phyloP scores from a whole-genome alignment of 2,888 invertebrate genomes.

The Dolomedes plantarius region DNA sequence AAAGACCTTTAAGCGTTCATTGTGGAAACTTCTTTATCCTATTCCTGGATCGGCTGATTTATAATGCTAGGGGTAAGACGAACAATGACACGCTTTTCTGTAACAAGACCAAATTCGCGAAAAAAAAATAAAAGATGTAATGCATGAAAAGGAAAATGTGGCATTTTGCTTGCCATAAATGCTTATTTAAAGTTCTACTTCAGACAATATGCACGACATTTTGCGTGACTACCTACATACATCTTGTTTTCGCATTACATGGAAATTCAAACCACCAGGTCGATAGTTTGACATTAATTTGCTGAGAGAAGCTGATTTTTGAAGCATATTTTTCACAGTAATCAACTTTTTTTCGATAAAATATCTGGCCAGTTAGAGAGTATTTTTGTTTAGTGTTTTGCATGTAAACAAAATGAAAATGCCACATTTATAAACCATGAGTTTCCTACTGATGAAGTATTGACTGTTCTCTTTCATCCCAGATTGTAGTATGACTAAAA shows the following conservation, averaged over 20 bases:
- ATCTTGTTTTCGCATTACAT: conserved; percentile 25
- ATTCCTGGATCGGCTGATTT: neutral
- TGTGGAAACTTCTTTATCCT: too few species aligned
- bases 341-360: neutral
- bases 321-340: neutral
- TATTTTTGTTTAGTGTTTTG: neutral
- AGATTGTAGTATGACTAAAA: too few species aligned
- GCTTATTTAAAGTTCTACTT: conserved; percentile 34
- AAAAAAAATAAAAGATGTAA: neutral
- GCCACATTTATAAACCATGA: too few species aligned
- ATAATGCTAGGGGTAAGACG: neutral
- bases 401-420: too few species aligned
- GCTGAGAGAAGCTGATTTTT: conserved; percentile 13
- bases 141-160: neutral
- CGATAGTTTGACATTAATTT: conserved; percentile 35
- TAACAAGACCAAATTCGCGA: neutral
- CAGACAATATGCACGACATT: conserved; percentile 26
- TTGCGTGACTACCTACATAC: conserved; percentile 36
- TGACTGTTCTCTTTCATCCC: too few species aligned
- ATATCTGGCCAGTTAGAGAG: neutral
- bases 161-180: conserved; percentile 40
- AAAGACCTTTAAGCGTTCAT: too few species aligned
- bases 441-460: too few species aligned
- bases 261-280: conserved; percentile 12
- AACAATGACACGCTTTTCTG: neutral